Percentiles rank a stretch among this genome's conserved stretches.
These are phyloP conservation scores for Noctua janthe DNA, from an alignment of 2,888 invertebrate genomes.

Conservation along the genomic window DNA sequence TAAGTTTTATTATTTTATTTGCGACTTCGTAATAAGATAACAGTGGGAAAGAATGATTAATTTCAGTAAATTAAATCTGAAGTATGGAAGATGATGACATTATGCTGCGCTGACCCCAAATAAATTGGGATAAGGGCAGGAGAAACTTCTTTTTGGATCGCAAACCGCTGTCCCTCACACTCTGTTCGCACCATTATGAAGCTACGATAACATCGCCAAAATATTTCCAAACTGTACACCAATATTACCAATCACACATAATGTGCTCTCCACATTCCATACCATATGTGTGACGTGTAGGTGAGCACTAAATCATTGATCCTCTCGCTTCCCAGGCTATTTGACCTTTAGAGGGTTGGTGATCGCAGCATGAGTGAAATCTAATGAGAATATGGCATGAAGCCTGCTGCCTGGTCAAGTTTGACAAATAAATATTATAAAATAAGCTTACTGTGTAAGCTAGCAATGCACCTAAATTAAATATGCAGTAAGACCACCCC, in stretches of 20 bases:
- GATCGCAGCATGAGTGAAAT: not conserved
- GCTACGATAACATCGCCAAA: constrained; percentile 38
- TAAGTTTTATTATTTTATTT: not conserved
- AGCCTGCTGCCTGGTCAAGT: not conserved
- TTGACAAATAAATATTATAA: not conserved
- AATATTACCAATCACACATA: not conserved
- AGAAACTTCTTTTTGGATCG: not conserved
- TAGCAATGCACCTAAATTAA: not conserved
- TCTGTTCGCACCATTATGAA: not conserved
- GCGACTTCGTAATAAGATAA: not conserved
- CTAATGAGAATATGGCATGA: not conserved
- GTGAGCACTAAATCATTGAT: not conserved
- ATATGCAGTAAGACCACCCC: not conserved
- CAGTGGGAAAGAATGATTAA: not conserved
- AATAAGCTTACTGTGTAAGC: not conserved
- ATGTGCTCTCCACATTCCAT: not conserved
- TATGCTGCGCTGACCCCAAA: not conserved
- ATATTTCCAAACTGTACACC: constrained; percentile 14
- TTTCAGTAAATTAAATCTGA: not conserved
- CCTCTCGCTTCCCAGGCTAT: not conserved
- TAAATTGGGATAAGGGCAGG: not conserved
- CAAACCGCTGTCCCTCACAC: not conserved
- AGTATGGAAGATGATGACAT: not conserved
- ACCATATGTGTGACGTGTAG: not conserved
- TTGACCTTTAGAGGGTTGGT: not conserved